These are phyloP conservation scores for Lepidurus couesii DNA, from an alignment of 1,140 invertebrate species.

Conservation along the genomic window DNA sequence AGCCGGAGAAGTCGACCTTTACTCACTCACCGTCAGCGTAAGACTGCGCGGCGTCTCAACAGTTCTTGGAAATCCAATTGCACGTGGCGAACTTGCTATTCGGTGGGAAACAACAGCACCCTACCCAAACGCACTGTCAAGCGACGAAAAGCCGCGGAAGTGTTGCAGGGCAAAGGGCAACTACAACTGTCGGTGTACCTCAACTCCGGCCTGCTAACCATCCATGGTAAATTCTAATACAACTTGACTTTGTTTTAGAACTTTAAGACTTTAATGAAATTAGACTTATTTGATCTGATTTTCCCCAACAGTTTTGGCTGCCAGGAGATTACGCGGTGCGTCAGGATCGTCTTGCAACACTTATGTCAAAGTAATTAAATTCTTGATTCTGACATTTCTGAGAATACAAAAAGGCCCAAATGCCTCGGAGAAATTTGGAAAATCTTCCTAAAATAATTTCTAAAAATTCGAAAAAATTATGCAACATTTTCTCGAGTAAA, in stretches of 20 bases:
- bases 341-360: conserved; percentile 40
- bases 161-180: conserved; percentile 34
- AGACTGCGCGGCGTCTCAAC: background rate
- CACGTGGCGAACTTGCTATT: conserved; percentile 8
- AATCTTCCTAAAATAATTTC: too few species aligned
- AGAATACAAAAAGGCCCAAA: background rate
- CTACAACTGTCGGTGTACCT: conserved; percentile 33
- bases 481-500: too few species aligned
- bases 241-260: background rate
- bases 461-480: too few species aligned
- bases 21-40: background rate
- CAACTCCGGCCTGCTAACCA: conserved; percentile 34
- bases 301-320: conserved; percentile 28
- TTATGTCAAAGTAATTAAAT: conserved; percentile 42
- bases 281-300: conserved; percentile 8
- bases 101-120: background rate
- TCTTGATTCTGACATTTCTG: background rate
- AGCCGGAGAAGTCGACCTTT: background rate
- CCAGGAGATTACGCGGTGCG: background rate
- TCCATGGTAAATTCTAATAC: conserved; percentile 24
- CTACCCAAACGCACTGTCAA: background rate
- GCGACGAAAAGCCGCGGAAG: conserved; percentile 28
- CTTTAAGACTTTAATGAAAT: background rate
- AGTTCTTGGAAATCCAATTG: conserved; percentile 8
- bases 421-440: too few species aligned